phyloP scores from a whole-genome alignment of 2,888 invertebrate species.

The Chloroclysta siterata region DNA sequence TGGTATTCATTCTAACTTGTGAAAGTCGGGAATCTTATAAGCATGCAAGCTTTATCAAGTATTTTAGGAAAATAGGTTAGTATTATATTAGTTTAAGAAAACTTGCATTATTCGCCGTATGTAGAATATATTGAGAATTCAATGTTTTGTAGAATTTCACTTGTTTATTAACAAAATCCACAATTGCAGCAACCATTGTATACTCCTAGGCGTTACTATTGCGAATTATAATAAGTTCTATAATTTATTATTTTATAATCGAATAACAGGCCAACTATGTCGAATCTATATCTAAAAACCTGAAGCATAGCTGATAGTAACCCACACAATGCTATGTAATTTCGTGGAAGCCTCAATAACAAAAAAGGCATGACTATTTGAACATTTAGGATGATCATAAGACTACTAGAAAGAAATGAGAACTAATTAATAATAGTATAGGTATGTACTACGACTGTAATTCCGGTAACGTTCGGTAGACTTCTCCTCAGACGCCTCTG shows the following conservation, averaged over 20 bases:
- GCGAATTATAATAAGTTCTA: conserved; percentile 1
- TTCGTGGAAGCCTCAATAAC: neutral
- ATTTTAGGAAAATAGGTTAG: conserved; percentile 3
- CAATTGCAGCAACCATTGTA: neutral
- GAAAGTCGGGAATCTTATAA: conserved; percentile 21
- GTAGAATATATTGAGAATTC: too few relatives aligned
- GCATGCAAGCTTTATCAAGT: conserved; percentile 51
- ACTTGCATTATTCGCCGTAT: neutral
- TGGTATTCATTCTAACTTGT: conserved; percentile 21
- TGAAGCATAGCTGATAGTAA: conserved; percentile 17
- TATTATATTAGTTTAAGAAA: neutral
- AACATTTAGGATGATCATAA: too few relatives aligned
- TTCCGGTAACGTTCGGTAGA: too few relatives aligned
- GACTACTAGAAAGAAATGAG: too few relatives aligned
- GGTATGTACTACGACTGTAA: too few relatives aligned
- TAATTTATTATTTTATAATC: neutral
- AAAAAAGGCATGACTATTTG: too few relatives aligned
- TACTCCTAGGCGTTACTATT: conserved; percentile 15
- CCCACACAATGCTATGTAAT: neutral
- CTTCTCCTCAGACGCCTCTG: neutral
- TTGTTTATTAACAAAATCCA: neutral
- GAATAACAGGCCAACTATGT: conserved; percentile 1
- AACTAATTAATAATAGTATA: too few relatives aligned
- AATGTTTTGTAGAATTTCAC: too few relatives aligned
- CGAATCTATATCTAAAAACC: neutral